A percentile compares a stretch with the other conserved stretches of the same genome.
These are phyloP conservation scores for Sebastes glaucus DNA, from an alignment of 2,797 vertebrate genomes.

Conservation along the genomic window DNA sequence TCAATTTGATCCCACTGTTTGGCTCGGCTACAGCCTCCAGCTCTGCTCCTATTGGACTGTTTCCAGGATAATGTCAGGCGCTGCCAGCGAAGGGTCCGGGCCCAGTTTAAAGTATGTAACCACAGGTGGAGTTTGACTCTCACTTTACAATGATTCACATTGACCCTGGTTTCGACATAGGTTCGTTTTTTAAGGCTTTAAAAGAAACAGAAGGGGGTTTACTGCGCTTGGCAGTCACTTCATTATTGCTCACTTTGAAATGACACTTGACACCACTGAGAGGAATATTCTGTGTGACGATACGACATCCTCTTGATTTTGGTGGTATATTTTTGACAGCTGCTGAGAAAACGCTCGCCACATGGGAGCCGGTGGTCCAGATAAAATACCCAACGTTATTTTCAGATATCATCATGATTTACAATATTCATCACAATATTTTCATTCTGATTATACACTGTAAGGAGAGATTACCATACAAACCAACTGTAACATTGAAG, in stretches of 20 bases:
- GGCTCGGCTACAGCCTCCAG: conserved; percentile 54
- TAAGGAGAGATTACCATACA: conserved; percentile 40
- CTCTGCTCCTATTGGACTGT: conserved; percentile 47
- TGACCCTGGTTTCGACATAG: conserved; percentile 41
- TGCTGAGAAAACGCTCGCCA: conserved; percentile 49
- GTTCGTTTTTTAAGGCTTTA: conserved; percentile 58
- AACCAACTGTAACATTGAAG: not conserved
- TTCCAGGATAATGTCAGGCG: conserved; percentile 68
- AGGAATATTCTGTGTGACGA: conserved; percentile 38
- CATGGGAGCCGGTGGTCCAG: conserved; percentile 46
- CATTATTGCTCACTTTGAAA: conserved; percentile 62
- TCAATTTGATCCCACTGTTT: conserved; percentile 65
- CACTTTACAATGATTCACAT: conserved; percentile 61
- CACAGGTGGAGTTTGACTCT: conserved; percentile 73
- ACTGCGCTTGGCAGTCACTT: conserved; percentile 56
- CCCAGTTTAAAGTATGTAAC: conserved; percentile 65
- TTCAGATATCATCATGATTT: conserved; percentile 55
- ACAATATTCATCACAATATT: conserved; percentile 52
- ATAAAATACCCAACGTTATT: conserved; percentile 43
- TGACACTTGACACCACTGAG: conserved; percentile 60
- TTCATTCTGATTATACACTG: conserved; percentile 57
- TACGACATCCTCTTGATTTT: conserved; percentile 51
- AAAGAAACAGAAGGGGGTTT: conserved; percentile 58
- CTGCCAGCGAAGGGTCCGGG: conserved; percentile 60
- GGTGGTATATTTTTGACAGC: conserved; percentile 54